A percentile compares a stretch with the other conserved stretches of the same genome.
Conservation (phyloP, 2,113 vertebrate species). For the Sterrhoptilus dennistouni region DNA sequence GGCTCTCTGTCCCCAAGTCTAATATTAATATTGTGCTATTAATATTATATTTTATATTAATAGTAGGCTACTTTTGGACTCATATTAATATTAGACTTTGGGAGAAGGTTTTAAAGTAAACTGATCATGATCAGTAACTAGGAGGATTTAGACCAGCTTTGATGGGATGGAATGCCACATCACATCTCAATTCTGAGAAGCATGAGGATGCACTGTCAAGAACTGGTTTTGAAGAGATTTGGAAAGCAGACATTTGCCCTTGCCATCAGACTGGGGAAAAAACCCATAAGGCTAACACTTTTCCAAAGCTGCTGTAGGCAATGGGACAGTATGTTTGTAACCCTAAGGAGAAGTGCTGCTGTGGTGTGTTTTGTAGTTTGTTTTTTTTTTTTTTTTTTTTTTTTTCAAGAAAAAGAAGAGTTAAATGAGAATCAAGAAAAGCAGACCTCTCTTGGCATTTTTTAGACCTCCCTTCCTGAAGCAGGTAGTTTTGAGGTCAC, state of each 20-base stretch:
- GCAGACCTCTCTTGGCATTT: neutral
- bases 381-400: neutral
- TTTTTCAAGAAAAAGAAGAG: rapidly evolving
- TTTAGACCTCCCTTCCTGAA: neutral
- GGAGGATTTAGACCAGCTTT: neutral
- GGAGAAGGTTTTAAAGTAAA: neutral
- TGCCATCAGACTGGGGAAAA: rapidly evolving
- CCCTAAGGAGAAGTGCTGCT: neutral
- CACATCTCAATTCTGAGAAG: neutral
- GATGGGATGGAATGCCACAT: neutral
- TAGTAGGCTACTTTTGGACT: neutral
- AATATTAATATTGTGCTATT: neutral
- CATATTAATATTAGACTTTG: neutral
- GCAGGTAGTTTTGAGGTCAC: neutral
- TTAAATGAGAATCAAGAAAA: neutral
- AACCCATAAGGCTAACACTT: rapidly evolving
- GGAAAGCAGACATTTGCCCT: neutral
- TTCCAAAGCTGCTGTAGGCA: neutral
- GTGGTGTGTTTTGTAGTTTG: neutral
- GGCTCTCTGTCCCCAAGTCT: neutral
- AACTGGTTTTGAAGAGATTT: neutral
- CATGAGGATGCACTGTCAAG: neutral
- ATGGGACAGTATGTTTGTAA: neutral
- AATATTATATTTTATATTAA: neutral
- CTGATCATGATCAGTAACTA: neutral